Conservation (phyloP, 2,797 vertebrate species). For the Sebastes hopkinsi region DNA sequence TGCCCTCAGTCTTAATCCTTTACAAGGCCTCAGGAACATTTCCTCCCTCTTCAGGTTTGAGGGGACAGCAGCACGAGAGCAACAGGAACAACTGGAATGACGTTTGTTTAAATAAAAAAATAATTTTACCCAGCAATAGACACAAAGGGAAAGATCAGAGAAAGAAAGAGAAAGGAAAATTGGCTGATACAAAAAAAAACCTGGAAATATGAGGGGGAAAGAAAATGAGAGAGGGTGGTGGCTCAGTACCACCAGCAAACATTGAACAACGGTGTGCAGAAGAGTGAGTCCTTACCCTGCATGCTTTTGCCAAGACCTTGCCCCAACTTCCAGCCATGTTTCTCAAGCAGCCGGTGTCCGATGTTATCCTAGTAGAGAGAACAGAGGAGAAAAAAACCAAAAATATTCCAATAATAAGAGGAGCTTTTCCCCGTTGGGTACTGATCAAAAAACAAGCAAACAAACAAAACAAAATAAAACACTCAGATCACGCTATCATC, state of each 20-base stretch:
- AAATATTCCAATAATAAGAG: constrained; percentile 99
- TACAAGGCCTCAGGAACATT: constrained; percentile 6
- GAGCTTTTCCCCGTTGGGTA: constrained; percentile 87
- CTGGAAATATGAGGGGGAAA: constrained; percentile 36
- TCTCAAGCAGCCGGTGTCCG: constrained; percentile 98
- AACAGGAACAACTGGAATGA: constrained; percentile 28
- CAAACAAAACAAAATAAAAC: constrained; percentile 55
- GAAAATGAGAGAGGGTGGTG: constrained; percentile 54
- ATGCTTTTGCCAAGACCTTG: constrained; percentile 98
- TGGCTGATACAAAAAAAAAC: constrained; percentile 23
- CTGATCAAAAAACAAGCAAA: constrained; percentile 65
- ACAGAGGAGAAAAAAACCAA: constrained; percentile 95
- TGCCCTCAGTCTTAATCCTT: constrained; percentile 3
- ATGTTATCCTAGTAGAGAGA: constrained; percentile 99
- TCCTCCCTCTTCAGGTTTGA: constrained; percentile 17
- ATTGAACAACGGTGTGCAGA: constrained; percentile 17
- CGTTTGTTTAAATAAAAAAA: constrained; percentile 18
- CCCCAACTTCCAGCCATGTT: constrained; percentile 99
- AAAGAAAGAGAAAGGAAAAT: constrained; percentile 48
- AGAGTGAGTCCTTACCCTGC: constrained; percentile 91
- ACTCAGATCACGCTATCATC: constrained; percentile 80
- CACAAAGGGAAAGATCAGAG: constrained; percentile 48
- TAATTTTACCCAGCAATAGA: constrained; percentile 36
- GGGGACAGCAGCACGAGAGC: constrained; percentile 16
- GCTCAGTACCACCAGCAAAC: constrained; percentile 51